Conservation (phyloP, 2,888 invertebrate species). For the Hypena proboscidalis region DNA sequence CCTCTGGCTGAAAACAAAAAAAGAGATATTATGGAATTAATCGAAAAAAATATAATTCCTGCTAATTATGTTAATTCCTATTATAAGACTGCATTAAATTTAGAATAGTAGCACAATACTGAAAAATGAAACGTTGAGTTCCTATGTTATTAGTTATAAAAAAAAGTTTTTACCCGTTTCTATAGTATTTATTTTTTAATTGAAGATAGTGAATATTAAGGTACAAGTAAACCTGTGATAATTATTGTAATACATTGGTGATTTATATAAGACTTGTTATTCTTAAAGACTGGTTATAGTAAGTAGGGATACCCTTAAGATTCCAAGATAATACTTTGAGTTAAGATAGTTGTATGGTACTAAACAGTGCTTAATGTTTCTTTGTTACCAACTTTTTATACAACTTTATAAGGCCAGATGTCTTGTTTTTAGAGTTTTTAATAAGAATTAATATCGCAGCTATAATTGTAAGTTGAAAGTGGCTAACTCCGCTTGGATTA, state of each 20-base stretch:
- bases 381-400: too few species aligned
- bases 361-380: too few species aligned
- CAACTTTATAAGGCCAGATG: too few species aligned
- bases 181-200: conserved; percentile 4
- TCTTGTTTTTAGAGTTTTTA: too few species aligned
- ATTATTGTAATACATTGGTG: too few species aligned
- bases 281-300: conserved; percentile 6
- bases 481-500: too few species aligned
- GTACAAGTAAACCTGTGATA: conserved; percentile 7
- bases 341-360: background rate
- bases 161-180: too few species aligned
- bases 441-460: too few species aligned
- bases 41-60: conserved; percentile 11
- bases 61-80: conserved; percentile 11
- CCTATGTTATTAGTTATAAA: conserved; percentile 3
- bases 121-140: conserved; percentile 2
- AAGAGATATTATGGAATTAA: conserved; percentile 14
- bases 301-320: conserved; percentile 3
- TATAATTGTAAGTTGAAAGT: too few species aligned
- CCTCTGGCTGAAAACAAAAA: conserved; percentile 13
- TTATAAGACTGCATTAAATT: conserved; percentile 16
- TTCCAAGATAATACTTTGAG: background rate
- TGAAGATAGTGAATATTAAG: background rate
- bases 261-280: conserved; percentile 12
- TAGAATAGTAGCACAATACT: conserved; percentile 15